Conservation (phyloP, 2,113 vertebrate genomes). For the Cyprichromis sp. region DNA sequence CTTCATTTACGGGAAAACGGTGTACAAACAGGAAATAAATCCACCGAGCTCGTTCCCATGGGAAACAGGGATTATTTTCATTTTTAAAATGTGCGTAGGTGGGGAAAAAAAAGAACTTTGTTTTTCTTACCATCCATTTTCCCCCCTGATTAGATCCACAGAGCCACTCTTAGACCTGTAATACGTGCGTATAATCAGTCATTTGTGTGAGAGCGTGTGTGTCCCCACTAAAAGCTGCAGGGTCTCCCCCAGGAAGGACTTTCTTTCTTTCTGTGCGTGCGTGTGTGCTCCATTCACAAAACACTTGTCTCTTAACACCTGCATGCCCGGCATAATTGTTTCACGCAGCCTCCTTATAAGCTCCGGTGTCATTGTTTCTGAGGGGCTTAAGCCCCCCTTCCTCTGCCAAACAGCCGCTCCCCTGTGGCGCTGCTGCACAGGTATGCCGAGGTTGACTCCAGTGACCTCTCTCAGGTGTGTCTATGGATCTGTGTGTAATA, state of each 20-base stretch:
- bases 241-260: slow-evolving; percentile 14
- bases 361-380: slow-evolving; percentile 55
- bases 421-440: slow-evolving; percentile 34
- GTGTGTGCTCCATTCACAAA: slow-evolving; percentile 30
- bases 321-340: slow-evolving; percentile 54
- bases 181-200: slow-evolving; percentile 69
- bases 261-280: slow-evolving; percentile 8
- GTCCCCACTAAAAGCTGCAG: slow-evolving; percentile 65
- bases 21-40: neutral
- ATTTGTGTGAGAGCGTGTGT: slow-evolving; percentile 72
- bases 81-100: neutral
- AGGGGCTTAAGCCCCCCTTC: slow-evolving; percentile 60
- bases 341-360: slow-evolving; percentile 44
- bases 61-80: neutral
- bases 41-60: neutral
- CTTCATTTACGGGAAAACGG: slow-evolving; percentile 7
- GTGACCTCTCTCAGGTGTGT: slow-evolving; percentile 47
- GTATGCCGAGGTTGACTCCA: slow-evolving; percentile 39
- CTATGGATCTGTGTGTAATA: neutral
- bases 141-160: slow-evolving; percentile 1
- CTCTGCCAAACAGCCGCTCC: slow-evolving; percentile 3
- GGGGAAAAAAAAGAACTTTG: neutral
- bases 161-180: slow-evolving; percentile 54
- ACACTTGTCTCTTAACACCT: slow-evolving; percentile 63
- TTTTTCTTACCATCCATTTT: neutral